These are phyloP conservation scores for Linyphia triangularis DNA, from an alignment of 2,888 invertebrate species.

Conservation along the genomic window DNA sequence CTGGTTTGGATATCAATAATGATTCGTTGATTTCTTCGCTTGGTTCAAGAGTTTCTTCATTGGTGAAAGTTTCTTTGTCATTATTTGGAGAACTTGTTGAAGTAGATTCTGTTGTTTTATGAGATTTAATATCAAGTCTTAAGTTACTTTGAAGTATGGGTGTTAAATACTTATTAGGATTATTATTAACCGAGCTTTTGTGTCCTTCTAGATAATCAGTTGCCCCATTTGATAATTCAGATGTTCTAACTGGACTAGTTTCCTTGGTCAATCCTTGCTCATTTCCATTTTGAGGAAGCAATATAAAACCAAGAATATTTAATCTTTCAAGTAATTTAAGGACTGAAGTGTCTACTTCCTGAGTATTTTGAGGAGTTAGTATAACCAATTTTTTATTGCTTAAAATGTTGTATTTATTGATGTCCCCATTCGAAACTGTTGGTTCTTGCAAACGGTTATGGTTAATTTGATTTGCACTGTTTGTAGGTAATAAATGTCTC, in stretches of 20 bases:
- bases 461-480: neutral
- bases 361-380: slow-evolving; percentile 5
- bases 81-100: neutral
- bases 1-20: neutral
- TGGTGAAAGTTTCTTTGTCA: neutral
- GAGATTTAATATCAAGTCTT: neutral
- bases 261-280: neutral
- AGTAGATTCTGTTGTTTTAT: neutral
- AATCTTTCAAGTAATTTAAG: slow-evolving; percentile 19
- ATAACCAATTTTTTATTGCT: slow-evolving; percentile 2
- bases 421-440: neutral
- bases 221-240: neutral
- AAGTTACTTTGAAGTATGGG: neutral
- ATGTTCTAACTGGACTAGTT: neutral
- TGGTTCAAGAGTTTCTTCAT: neutral
- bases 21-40: neutral
- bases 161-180: neutral
- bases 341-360: neutral
- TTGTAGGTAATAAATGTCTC: neutral
- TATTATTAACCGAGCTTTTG: neutral
- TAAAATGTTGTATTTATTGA: neutral
- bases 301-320: slow-evolving; percentile 45
- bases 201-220: neutral
- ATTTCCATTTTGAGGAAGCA: neutral
- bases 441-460: neutral